Conservation (phyloP, 2,113 vertebrate genomes). For the Alligator mississippiensis region DNA sequence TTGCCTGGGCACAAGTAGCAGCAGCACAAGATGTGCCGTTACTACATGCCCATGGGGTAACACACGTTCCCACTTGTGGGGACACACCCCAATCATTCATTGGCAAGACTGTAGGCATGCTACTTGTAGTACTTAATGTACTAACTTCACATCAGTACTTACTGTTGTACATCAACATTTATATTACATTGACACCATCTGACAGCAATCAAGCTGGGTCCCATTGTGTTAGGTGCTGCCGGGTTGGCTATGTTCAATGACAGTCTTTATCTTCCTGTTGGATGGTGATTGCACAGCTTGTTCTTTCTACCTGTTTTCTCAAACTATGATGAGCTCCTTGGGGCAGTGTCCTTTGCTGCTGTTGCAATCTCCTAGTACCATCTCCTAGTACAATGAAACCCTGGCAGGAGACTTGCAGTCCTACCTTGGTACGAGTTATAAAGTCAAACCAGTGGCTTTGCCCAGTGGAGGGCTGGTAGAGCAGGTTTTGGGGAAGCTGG, state of each 20-base stretch:
- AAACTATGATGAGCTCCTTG: background rate
- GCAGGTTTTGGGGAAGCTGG: background rate
- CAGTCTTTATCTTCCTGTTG: background rate
- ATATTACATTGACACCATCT: background rate
- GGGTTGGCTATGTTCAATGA: background rate
- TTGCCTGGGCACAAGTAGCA: no score
- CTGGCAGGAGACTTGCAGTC: background rate
- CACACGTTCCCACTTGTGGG: no score
- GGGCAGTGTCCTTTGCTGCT: background rate
- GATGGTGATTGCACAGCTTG: background rate
- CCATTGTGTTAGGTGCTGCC: background rate
- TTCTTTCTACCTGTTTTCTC: conserved; percentile 14
- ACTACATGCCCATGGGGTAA: no score
- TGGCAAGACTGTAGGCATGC: background rate
- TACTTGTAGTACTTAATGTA: background rate
- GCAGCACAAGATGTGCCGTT: no score
- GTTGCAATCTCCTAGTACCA: background rate
- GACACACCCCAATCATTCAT: background rate
- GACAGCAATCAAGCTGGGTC: background rate
- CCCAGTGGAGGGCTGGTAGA: background rate
- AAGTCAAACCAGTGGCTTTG: background rate
- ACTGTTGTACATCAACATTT: conserved; percentile 15
- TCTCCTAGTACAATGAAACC: background rate
- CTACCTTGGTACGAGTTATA: background rate
- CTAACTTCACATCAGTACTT: conserved; percentile 32